Evolutionary conservation across 1,140 invertebrate genomes (phyloP).

Genomic region (Nylanderia fulva): DNA sequence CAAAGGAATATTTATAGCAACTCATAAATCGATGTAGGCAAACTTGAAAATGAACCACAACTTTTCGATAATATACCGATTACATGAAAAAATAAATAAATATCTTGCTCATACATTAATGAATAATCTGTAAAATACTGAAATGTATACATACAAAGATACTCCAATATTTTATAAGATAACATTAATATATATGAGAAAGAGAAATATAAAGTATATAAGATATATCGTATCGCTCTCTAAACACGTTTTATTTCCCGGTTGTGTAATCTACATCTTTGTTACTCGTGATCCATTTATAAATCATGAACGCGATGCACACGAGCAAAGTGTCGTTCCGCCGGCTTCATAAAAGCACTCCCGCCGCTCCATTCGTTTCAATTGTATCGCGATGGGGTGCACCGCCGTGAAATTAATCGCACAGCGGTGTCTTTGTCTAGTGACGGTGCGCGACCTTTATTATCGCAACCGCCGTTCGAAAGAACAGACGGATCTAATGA

Average conservation of each 20-base stretch:
- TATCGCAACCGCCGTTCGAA: constrained; percentile 63
- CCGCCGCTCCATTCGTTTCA: constrained; percentile 62
- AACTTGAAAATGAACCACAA: no score
- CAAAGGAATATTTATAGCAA: no score
- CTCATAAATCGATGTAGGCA: no score
- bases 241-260: neutral
- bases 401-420: constrained; percentile 67
- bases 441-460: constrained; percentile 56
- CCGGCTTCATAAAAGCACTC: constrained; percentile 50
- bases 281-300: constrained; percentile 14
- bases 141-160: no score
- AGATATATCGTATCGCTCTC: neutral
- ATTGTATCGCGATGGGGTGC: constrained; percentile 62
- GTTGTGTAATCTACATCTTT: constrained; percentile 16
- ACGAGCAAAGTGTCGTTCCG: constrained; percentile 52
- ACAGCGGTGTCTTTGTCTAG: constrained; percentile 66
- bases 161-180: no score
- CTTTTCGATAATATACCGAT: no score
- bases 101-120: no score
- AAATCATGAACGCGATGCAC: constrained; percentile 15
- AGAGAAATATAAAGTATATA: no score
- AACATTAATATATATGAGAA: no score
- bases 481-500: constrained; percentile 64
- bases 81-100: no score
- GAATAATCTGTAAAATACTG: no score